These are phyloP conservation scores for Colletes gigas DNA, from an alignment of 1,140 invertebrate genomes.

Conservation along the genomic window DNA sequence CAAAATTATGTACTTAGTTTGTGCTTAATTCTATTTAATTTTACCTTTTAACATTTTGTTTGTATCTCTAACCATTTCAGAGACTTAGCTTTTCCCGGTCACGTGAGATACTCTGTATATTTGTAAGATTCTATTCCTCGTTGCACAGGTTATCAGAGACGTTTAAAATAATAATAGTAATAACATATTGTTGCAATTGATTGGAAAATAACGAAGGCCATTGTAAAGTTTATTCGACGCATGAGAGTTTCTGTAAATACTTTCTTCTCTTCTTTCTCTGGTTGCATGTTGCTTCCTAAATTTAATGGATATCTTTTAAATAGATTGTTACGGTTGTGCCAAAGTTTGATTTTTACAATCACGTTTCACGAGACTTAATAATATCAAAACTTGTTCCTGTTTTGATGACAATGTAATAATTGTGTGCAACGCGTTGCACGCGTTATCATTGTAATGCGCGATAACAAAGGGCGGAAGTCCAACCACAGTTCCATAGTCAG, in stretches of 20 bases:
- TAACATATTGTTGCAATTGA: no score
- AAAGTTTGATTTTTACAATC: neutral
- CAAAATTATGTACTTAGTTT: no score
- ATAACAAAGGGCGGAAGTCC: slow-evolving; percentile 18
- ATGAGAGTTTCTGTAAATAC: slow-evolving; percentile 44
- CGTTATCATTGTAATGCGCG: neutral
- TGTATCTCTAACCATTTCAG: no score
- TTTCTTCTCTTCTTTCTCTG: slow-evolving; percentile 8
- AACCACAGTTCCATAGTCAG: slow-evolving; percentile 16
- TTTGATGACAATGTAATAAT: neutral
- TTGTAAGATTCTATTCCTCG: no score
- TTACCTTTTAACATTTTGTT: no score
- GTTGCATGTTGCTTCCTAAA: slow-evolving; percentile 37
- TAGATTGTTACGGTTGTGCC: neutral
- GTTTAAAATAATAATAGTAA: no score
- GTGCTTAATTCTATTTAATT: no score
- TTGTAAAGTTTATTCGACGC: slow-evolving; percentile 21
- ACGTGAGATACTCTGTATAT: no score
- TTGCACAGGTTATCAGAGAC: no score
- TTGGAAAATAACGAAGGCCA: neutral
- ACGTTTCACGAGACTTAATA: neutral
- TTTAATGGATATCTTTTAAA: neutral
- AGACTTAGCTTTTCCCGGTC: no score
- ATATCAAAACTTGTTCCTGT: neutral
- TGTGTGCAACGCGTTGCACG: neutral